Percentiles rank a stretch among this genome's conserved stretches.
These are phyloP conservation scores for Apodemus sylvaticus DNA, from an alignment of 2,113 vertebrate genomes.

Conservation along the genomic window DNA sequence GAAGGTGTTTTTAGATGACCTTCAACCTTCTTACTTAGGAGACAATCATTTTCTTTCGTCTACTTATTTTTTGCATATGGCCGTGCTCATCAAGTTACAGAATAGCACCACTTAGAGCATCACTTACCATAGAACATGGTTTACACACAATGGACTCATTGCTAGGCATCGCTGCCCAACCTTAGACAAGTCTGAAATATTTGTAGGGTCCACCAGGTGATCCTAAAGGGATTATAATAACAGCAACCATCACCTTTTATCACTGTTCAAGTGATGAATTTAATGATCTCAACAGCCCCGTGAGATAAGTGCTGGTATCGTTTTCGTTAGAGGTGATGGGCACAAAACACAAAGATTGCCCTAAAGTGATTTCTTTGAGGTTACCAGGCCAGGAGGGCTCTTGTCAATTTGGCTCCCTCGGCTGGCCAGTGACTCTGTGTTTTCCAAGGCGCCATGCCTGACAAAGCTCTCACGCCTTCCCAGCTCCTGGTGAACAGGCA, in stretches of 20 bases:
- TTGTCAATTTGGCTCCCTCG: not conserved
- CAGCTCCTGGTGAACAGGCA: rapidly evolving
- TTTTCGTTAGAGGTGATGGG: not conserved
- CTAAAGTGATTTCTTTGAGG: not conserved
- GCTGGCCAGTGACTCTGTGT: not conserved
- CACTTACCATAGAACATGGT: not conserved
- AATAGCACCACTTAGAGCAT: not conserved
- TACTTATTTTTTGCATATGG: not conserved
- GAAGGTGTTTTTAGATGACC: constrained; percentile 29
- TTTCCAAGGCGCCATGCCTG: not conserved
- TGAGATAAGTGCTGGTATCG: not conserved
- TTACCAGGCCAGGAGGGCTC: not conserved
- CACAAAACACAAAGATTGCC: not conserved
- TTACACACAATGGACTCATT: not conserved
- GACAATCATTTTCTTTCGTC: not conserved
- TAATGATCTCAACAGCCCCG: not conserved
- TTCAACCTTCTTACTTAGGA: constrained; percentile 32
- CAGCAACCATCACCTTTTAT: not conserved
- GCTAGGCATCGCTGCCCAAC: not conserved
- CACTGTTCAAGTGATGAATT: not conserved
- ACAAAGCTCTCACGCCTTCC: not conserved
- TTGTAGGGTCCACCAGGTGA: not conserved
- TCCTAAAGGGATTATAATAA: not conserved
- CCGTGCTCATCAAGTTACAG: not conserved
- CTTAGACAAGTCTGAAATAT: not conserved